phyloP scores from a whole-genome alignment of 2,888 invertebrate species.

The Hymenopus coronatus region DNA sequence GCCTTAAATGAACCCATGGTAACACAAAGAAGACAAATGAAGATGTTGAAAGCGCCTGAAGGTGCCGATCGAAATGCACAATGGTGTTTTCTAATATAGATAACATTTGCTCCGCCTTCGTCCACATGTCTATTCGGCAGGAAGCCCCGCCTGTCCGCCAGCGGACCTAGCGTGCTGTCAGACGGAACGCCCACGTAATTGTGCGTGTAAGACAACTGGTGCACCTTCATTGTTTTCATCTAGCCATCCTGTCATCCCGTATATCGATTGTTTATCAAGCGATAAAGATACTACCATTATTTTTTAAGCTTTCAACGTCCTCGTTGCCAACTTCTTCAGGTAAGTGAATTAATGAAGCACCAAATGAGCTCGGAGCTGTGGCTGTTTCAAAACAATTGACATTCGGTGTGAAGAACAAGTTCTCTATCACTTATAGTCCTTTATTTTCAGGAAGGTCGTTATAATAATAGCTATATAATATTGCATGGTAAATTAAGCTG shows the following conservation, averaged over 20 bases:
- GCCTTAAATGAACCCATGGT: no score
- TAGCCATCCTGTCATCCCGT: no score
- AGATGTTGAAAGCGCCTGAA: not conserved
- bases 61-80: not conserved
- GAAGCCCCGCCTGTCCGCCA: not conserved
- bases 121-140: not conserved
- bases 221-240: not conserved
- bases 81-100: not conserved
- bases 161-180: not conserved
- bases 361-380: not conserved
- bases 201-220: not conserved
- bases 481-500: no score
- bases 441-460: no score
- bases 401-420: no score
- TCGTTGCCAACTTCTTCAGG: not conserved
- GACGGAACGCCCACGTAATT: conserved; percentile 8
- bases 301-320: not conserved
- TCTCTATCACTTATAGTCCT: no score
- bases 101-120: conserved; percentile 9
- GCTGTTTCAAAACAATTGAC: no score
- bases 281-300: not conserved
- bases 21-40: not conserved
- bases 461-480: no score
- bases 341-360: not conserved
- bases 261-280: not conserved